Evolutionary conservation across 2,797 vertebrate species (phyloP).

Genomic region (Leucoraja ocellata): DNA sequence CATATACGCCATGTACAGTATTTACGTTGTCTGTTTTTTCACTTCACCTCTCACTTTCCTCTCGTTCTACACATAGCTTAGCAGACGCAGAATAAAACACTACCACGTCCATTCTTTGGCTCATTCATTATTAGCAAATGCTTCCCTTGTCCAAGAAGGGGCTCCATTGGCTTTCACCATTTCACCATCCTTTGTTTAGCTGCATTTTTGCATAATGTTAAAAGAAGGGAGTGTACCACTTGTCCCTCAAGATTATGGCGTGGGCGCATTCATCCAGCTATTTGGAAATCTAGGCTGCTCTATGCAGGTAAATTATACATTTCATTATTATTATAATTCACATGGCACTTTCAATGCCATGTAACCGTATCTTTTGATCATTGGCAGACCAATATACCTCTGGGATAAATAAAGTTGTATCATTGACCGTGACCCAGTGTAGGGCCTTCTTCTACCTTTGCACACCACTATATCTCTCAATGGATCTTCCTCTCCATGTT

Average conservation of each 20-base stretch:
- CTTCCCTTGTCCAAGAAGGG: neutral
- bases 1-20: too few species aligned
- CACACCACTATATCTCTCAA: neutral
- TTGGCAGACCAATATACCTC: too few species aligned
- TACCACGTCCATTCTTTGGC: too few species aligned
- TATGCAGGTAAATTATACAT: too few species aligned
- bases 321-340: too few species aligned
- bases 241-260: neutral
- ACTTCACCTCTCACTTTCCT: too few species aligned
- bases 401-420: too few species aligned
- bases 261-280: neutral
- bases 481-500: neutral
- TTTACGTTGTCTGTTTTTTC: too few species aligned
- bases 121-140: neutral
- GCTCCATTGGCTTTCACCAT: neutral
- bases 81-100: too few species aligned
- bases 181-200: neutral
- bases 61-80: too few species aligned
- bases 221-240: neutral
- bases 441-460: neutral
- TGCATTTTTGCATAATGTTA: neutral
- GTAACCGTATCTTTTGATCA: too few species aligned
- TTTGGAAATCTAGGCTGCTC: neutral
- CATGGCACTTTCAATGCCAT: too few species aligned
- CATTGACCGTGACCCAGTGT: neutral